Percentiles rank a stretch among this genome's conserved stretches.
Evolutionary conservation across 2,113 vertebrate species (phyloP).

Genomic region (Antennarius striatus): DNA sequence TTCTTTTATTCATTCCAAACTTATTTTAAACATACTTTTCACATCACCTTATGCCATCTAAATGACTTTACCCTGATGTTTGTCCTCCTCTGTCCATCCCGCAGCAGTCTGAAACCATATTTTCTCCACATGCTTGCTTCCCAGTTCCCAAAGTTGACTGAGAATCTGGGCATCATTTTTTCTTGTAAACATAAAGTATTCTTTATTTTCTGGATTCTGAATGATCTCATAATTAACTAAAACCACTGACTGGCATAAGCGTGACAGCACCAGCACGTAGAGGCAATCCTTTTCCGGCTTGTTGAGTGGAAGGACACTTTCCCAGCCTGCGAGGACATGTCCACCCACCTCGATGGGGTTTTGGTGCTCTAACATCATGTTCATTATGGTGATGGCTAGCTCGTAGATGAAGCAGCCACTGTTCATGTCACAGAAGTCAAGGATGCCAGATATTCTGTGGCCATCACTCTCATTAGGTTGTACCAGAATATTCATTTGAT

Average conservation of each 20-base stretch:
- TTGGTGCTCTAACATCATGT: slow-evolving; percentile 89
- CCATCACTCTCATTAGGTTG: slow-evolving; percentile 37
- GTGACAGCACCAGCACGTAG: slow-evolving; percentile 84
- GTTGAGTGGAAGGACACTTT: slow-evolving; percentile 85
- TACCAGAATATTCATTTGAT: slow-evolving; percentile 89
- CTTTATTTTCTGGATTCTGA: slow-evolving; percentile 84
- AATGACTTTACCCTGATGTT: no score
- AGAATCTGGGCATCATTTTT: slow-evolving; percentile 79
- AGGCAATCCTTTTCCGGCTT: slow-evolving; percentile 79
- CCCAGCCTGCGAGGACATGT: slow-evolving; percentile 87
- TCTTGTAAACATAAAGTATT: slow-evolving; percentile 85
- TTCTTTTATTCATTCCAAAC: no score
- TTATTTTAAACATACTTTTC: no score
- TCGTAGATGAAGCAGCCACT: slow-evolving; percentile 88
- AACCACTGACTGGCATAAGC: slow-evolving; percentile 89
- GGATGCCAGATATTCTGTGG: slow-evolving; percentile 85
- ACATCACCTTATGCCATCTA: no score
- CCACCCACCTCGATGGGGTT: slow-evolving; percentile 82
- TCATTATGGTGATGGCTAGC: slow-evolving; percentile 85
- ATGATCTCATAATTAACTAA: slow-evolving; percentile 71
- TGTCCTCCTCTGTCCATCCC: background rate
- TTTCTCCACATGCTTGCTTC: slow-evolving; percentile 81
- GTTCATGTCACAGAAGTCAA: slow-evolving; percentile 93
- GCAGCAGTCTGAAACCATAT: slow-evolving; percentile 82
- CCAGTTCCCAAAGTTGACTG: slow-evolving; percentile 74